Evolutionary conservation across 1,140 invertebrate species (phyloP), one percentile per base, ranked within the genome.

Genomic region (Ips nitidus): DNA sequence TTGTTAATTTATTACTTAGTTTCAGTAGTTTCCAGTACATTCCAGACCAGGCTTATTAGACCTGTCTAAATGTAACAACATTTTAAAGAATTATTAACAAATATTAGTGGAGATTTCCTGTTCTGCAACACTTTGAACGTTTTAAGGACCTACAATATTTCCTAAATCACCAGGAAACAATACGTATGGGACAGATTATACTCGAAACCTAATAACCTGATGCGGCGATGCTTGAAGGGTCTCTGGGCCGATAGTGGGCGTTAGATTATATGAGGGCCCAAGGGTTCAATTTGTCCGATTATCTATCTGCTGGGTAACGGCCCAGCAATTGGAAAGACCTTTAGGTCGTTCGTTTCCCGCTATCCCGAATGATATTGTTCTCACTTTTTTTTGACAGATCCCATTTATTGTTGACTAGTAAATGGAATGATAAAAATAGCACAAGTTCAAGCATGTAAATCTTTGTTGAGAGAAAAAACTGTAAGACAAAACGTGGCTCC

Each of bases 271-370:
- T 38, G 52, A 55, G 52, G 37, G 6, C 52, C 52, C 37, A 55
- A 55, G n/a, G 52, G 8, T 55, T 55, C 52, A 55, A 55, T 55
- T 55, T 55, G 52, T 38, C 37, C 52, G 52, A 55, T 55, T 55
- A 55, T 55, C 52, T 38, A 55, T 55, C 37, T 7, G 5, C 36
- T 38, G 8, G 52, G 52, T 22, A 55, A 55, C 37, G 37, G 8
- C 37, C 5, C n/a, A 6, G 52, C 52, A 55, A 55, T 55, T 55
- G 52, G 52, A 55, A 55, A 55, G 45, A 50, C 45, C 45, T 50
- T 50, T 50, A 22, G 22, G 22, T 22, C 22, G 22, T 22, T 22
- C 22, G 22, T 22, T 22, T 22, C 22, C 22, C 22, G 22, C 22
- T 22, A 22, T 22, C 22, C 22, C 22, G 22, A 22, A n/a, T 47